A percentile compares a stretch with the other conserved stretches of the same genome.
These are phyloP conservation scores for Megalops atlanticus DNA, from an alignment of 2,113 vertebrate genomes.

Conservation along the genomic window DNA sequence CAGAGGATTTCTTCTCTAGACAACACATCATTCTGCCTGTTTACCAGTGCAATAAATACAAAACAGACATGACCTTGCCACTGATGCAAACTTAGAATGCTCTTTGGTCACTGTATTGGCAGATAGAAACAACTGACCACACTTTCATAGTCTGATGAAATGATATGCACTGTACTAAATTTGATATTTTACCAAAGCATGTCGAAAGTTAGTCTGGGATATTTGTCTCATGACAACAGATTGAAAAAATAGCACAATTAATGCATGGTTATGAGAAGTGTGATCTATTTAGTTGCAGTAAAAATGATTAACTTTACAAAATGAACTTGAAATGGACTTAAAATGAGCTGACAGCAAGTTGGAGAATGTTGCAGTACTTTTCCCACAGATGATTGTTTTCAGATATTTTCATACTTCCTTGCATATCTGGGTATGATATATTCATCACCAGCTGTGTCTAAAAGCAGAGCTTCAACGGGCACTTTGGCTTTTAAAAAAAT, in stretches of 20 bases:
- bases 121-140: constrained; percentile 41
- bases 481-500: background rate
- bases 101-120: constrained; percentile 66
- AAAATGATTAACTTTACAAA: background rate
- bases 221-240: background rate
- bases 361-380: background rate
- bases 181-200: too few species aligned
- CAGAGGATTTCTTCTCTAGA: constrained; percentile 70
- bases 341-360: background rate
- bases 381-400: background rate
- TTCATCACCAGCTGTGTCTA: background rate
- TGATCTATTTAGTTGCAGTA: background rate
- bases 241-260: background rate
- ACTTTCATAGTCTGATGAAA: background rate
- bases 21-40: constrained; percentile 60
- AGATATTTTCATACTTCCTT: background rate
- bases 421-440: background rate
- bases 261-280: background rate
- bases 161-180: background rate
- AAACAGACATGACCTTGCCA: constrained; percentile 62
- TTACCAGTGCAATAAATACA: constrained; percentile 65
- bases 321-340: background rate
- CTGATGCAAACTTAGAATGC: constrained; percentile 59
- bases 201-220: background rate
- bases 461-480: background rate